Evolutionary conservation across 1,140 invertebrate genomes (phyloP), one percentile per base, ranked within the genome.

Genomic region (Orussus abietinus): DNA sequence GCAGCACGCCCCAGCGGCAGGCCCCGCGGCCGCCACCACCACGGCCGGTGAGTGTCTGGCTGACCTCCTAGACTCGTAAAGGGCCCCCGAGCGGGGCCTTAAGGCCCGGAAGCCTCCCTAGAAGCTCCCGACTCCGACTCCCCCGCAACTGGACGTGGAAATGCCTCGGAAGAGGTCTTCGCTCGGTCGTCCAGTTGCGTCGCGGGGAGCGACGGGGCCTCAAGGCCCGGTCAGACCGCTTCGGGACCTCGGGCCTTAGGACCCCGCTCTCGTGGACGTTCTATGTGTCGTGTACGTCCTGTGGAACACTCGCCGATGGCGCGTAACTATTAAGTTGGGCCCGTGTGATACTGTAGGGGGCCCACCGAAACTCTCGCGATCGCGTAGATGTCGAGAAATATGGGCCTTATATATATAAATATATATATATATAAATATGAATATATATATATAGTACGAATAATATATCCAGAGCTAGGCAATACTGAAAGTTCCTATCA

Each of bases 401-500:
- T 49, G 21, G 43, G 34, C 39, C 42, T 34, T 41, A 35, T 53
- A 50, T 43, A 28, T 13, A 44, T 45, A 26, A 38, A 37, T 26
- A 20, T 20, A 9, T 30, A 18, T 15, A 13, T 47, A 45, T 47
- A 57, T 63, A 62, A 52, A 47, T 49, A 57, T 63, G 60, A 52
- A 47, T 49, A 47, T 38, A 37, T 53, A 53, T 56, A 57, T 36
- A 64, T 62, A 59, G 53, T 55, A 56, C 49, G 55, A 61, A 55
- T 64, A 64, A 61, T 66, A 66, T 66, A 64, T 64, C 59, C 65
- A 72, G 62, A 66, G 59, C 53, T 72, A 72, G 63, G 68, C 67
- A 70, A 72, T 72, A 71, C 62, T 71, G 64, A 72, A 72, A 72
- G 69, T 72, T 72, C 69, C 69, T 72, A 72, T 70, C 57, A 67